Conservation (phyloP, 1,140 invertebrate genomes). For the Hypsibius dujardini region DNA sequence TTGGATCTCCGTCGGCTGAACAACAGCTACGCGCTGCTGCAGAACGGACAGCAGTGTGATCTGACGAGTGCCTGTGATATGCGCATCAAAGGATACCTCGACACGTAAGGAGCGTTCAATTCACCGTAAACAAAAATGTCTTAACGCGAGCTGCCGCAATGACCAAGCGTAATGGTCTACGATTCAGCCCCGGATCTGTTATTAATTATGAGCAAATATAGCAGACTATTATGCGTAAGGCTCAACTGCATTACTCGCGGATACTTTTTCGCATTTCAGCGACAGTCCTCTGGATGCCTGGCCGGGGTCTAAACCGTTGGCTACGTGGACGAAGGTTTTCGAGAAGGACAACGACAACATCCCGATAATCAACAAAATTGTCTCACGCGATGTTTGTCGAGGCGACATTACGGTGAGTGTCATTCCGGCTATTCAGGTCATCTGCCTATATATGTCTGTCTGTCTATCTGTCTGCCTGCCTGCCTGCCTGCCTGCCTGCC, state of each 20-base stretch:
- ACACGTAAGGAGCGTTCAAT: neutral
- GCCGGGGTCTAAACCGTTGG: neutral
- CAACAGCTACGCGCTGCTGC: neutral
- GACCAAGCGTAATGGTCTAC: too few species aligned
- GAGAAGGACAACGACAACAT: conserved; percentile 11
- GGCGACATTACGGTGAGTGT: neutral
- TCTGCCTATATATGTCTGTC: too few species aligned
- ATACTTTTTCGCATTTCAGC: neutral
- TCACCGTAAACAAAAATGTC: too few species aligned
- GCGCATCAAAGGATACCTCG: conserved; percentile 3
- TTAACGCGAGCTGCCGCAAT: too few species aligned
- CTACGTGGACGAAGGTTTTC: neutral
- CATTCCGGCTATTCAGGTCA: too few species aligned
- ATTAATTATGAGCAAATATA: too few species aligned
- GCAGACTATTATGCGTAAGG: too few species aligned
- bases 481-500: too few species aligned
- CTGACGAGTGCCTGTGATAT: conserved; percentile 4
- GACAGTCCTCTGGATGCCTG: neutral
- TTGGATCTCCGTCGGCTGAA: conserved; percentile 10
- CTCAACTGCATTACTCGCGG: neutral
- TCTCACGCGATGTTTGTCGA: neutral
- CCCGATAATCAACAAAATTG: conserved; percentile 8
- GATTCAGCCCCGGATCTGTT: too few species aligned
- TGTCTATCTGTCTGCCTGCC: too few species aligned
- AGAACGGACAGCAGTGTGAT: neutral